phyloP scores from a whole-genome alignment of 37 sponge, comb jelly and placozoan genomes.

The Aphrocallistes beatrix region DNA sequence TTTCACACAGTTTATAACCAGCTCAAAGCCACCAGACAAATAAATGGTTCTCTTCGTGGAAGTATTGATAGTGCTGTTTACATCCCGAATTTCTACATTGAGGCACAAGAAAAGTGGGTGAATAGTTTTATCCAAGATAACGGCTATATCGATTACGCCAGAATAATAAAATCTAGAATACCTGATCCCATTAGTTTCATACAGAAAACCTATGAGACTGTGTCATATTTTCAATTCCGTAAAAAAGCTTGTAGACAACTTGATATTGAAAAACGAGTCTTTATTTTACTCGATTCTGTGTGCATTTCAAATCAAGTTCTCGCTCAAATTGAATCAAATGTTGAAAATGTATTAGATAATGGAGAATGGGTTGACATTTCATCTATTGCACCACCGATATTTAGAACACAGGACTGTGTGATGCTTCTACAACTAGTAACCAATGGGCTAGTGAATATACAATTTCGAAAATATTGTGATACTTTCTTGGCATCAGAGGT shows the following conservation, averaged over 20 bases:
- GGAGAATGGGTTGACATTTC: not conserved
- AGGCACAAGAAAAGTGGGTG: constrained; percentile 75
- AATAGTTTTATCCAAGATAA: constrained; percentile 73
- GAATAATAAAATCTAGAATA: not conserved
- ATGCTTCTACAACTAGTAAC: not conserved
- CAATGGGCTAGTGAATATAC: not conserved
- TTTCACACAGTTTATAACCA: constrained; percentile 37
- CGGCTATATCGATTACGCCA: constrained; percentile 42
- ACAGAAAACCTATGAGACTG: not conserved
- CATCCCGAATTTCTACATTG: constrained; percentile 54
- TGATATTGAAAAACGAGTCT: not conserved
- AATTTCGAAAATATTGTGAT: not conserved
- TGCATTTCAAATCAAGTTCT: not conserved
- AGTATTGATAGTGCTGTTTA: constrained; percentile 54
- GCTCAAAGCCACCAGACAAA: constrained; percentile 39
- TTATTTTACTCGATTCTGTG: not conserved
- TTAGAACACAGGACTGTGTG: not conserved
- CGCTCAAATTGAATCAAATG: not conserved
- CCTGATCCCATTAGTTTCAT: constrained; percentile 9
- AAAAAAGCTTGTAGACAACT: not conserved
- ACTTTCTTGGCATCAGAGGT: not conserved
- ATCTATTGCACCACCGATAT: not conserved
- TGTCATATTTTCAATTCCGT: not conserved
- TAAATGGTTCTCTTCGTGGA: constrained; percentile 62
- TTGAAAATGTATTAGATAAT: not conserved